Conservation (phyloP, 1,140 invertebrate species). For the Pogonognathellus flavescens region DNA sequence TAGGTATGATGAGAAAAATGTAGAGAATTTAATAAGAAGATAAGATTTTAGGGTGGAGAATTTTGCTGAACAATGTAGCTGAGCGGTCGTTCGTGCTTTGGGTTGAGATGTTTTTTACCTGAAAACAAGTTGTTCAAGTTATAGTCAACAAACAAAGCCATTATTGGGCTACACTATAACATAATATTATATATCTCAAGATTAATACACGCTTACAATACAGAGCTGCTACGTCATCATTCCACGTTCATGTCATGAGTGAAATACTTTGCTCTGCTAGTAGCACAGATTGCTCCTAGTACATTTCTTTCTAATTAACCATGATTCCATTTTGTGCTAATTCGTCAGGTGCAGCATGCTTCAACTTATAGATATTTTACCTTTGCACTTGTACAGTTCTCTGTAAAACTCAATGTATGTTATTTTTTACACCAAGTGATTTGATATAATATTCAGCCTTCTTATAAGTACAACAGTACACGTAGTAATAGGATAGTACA, state of each 20-base stretch:
- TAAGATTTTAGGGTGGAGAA: neutral
- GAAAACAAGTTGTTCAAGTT: slow-evolving; percentile 50
- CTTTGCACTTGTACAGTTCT: too few relatives aligned
- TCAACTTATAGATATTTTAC: too few relatives aligned
- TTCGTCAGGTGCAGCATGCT: neutral
- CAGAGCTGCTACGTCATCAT: neutral
- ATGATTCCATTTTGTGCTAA: neutral
- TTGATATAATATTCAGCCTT: too few relatives aligned
- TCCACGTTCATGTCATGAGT: neutral
- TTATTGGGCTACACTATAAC: neutral
- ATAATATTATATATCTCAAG: neutral
- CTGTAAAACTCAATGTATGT: too few relatives aligned
- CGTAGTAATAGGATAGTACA: too few relatives aligned
- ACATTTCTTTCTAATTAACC: neutral
- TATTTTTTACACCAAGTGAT: too few relatives aligned
- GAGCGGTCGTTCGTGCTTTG: slow-evolving; percentile 35
- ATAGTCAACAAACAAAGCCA: slow-evolving; percentile 46
- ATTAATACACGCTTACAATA: neutral
- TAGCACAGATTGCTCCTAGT: neutral
- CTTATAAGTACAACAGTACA: too few relatives aligned
- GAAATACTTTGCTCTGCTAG: neutral
- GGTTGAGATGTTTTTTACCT: slow-evolving; percentile 40
- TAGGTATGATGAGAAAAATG: neutral
- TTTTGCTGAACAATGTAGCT: slow-evolving; percentile 32
- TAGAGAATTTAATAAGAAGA: neutral